These are phyloP conservation scores for Carapus acus DNA, from an alignment of 2,797 vertebrate genomes.

Conservation along the genomic window DNA sequence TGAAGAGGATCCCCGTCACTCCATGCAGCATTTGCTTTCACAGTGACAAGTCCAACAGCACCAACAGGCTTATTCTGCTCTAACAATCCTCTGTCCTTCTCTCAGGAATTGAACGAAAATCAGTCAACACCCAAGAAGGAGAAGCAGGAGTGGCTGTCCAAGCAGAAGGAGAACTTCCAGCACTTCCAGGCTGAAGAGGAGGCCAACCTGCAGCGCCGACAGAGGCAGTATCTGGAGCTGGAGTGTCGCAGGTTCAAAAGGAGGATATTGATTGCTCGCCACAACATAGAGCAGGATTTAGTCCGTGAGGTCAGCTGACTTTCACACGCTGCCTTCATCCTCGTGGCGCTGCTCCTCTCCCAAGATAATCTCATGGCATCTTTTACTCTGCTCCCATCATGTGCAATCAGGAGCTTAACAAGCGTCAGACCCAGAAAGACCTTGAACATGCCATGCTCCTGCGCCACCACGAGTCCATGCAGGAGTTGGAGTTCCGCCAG, in stretches of 20 bases:
- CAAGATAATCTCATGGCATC: not conserved
- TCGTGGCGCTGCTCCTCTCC: not conserved
- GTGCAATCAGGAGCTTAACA: conserved; percentile 86
- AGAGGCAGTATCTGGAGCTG: conserved; percentile 93
- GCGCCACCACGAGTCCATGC: conserved; percentile 98
- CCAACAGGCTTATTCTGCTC: not conserved
- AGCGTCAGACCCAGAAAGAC: conserved; percentile 97
- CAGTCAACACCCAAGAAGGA: conserved; percentile 99
- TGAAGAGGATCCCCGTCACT: conserved; percentile 31
- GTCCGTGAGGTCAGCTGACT: conserved; percentile 81
- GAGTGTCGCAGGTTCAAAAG: conserved; percentile 96
- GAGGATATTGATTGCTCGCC: conserved; percentile 91
- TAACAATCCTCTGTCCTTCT: conserved; percentile 1
- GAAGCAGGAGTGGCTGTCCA: conserved; percentile 98
- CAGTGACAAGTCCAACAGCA: not conserved
- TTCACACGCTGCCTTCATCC: not conserved
- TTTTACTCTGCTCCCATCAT: conserved; percentile 6
- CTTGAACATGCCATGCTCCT: conserved; percentile 97
- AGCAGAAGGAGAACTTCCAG: conserved; percentile 98
- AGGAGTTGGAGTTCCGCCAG: conserved; percentile 97
- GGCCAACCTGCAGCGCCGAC: conserved; percentile 89
- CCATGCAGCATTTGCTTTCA: not conserved
- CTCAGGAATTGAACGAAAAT: conserved; percentile 94
- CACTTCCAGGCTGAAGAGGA: conserved; percentile 98
- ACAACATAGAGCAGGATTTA: conserved; percentile 94